These are phyloP conservation scores for Calameuta pallipes DNA, from an alignment of 2,888 invertebrate genomes.

Conservation along the genomic window DNA sequence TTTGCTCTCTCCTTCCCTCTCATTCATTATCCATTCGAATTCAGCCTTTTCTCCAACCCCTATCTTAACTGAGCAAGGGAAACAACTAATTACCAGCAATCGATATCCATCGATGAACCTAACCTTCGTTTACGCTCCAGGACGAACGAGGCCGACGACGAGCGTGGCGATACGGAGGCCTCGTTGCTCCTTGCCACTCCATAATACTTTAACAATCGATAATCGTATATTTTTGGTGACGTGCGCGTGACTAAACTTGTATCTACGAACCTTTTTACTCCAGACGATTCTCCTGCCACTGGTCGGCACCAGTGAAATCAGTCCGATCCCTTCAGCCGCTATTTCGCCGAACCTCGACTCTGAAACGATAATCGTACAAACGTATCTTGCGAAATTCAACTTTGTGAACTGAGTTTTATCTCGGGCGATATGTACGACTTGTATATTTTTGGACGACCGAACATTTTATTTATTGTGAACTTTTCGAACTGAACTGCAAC, in stretches of 20 bases:
- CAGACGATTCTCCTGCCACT: neutral
- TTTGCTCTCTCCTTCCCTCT: slow-evolving; percentile 11
- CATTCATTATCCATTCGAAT: slow-evolving; percentile 4
- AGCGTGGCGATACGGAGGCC: neutral
- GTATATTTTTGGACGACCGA: neutral
- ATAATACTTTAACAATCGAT: slow-evolving; percentile 35
- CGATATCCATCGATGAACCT: slow-evolving; percentile 58
- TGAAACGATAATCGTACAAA: neutral
- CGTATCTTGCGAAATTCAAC: neutral
- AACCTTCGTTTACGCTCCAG: neutral
- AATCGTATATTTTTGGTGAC: slow-evolving; percentile 37
- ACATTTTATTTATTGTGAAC: neutral
- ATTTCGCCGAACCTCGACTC: neutral
- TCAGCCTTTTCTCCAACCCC: neutral
- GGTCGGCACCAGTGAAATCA: neutral
- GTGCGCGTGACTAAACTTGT: slow-evolving; percentile 34
- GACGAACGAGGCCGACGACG: neutral
- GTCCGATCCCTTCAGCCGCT: neutral
- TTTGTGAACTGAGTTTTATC: neutral
- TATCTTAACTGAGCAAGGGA: neutral
- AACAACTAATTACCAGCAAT: slow-evolving; percentile 32
- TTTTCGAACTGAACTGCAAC: neutral
- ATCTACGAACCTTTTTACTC: neutral
- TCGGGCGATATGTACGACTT: neutral
- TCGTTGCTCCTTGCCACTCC: neutral